Evolutionary conservation across 2,113 vertebrate genomes (phyloP).

Genomic region (Sialia sialis): DNA sequence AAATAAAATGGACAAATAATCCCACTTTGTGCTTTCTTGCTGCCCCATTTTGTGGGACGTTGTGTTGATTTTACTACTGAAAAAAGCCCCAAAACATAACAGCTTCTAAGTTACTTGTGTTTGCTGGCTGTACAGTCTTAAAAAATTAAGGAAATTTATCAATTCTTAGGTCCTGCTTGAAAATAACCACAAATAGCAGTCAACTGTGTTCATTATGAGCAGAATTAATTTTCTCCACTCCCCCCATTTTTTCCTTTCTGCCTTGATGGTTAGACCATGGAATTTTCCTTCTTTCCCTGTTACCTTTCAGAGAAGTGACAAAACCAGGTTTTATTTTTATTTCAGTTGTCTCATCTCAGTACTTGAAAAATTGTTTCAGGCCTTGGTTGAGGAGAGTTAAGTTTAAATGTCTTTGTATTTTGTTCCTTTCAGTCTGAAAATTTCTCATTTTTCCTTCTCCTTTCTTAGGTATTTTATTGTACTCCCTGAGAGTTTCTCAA

Average conservation of each 20-base stretch:
- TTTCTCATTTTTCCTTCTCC: neutral
- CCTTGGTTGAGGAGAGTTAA: neutral
- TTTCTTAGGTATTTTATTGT: neutral
- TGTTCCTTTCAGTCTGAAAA: neutral
- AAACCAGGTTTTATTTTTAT: neutral
- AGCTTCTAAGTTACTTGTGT: neutral
- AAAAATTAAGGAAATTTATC: neutral
- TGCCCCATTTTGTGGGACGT: neutral
- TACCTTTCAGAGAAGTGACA: neutral
- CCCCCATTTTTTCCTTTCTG: neutral
- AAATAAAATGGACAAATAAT: neutral
- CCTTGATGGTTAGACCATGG: neutral
- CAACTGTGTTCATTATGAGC: neutral
- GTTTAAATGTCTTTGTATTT: neutral
- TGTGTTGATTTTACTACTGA: neutral
- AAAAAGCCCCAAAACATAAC: rapidly evolving
- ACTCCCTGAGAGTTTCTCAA: neutral
- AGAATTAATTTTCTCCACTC: neutral
- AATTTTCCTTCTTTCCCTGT: neutral
- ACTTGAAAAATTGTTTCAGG: neutral
- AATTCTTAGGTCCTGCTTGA: neutral
- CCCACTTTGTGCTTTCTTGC: neutral
- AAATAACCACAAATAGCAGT: neutral
- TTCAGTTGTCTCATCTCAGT: neutral
- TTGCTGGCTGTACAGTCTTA: neutral